Base-by-base conservation (phyloP, 23 tunicate genomes). In the Styela clava region DNA sequence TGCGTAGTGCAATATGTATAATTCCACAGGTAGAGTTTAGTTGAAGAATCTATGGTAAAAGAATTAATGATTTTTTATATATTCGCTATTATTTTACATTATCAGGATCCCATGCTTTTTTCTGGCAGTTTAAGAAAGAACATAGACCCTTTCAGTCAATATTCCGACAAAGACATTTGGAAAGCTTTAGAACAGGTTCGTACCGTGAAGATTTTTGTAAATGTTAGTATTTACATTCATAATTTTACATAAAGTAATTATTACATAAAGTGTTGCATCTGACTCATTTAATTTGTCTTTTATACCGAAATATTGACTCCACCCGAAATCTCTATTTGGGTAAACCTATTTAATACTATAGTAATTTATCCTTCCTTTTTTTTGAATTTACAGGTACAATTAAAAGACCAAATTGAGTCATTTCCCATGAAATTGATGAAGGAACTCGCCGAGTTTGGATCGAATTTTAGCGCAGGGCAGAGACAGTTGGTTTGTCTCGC, bases 401-500 rank as follows among this genome's bases (percentile, higher is more conserved):
- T 92, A 74, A 87, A 92, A 73, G 56, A 69, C 31, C 68, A 37
- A 2, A 83, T 92, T 2, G 79, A 79, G 67, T 74, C 73, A 7
- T 64, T 84, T 65, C 83, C 89, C n/a, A 68, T 82, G 68, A 83
- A 87, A 74, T 67, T 92, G 71, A 74, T 79, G 29, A 79, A 82
- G 0, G 79, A 78, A 31, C 70, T 95, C 69, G 62, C 86, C 24
- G 91, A 89, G 73, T 71, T 86, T 0, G 99, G 99, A 29, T 83
- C 88, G 12, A 95, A 89, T 80, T 79, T 79, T 72, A 91, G 97
- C 74, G 97, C 88, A 33, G 97, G 97, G n/a, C 93, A 92, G 63
- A 72, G 97, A 0, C 97, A 92, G 67, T 82, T 92, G 0, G 91
- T 92, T 2, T 92, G 97, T 52, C 62, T 82, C 19, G 86, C 78